A percentile compares a stretch with the other conserved stretches of the same genome.
Evolutionary conservation across 2,888 invertebrate species (phyloP).

Genomic region (Lissocephala sabroskyi): DNA sequence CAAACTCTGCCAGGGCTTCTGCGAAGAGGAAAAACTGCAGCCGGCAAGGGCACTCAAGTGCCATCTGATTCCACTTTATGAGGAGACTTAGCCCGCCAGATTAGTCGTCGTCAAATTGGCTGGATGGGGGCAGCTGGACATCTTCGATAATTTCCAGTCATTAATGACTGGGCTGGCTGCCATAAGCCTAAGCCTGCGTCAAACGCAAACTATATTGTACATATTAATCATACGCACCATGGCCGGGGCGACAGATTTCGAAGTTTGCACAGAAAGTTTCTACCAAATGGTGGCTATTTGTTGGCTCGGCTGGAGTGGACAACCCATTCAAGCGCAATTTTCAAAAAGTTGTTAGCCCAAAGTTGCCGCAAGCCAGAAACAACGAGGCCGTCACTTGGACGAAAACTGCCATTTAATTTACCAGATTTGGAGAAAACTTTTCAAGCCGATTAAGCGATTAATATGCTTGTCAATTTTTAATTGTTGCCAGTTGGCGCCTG

Average conservation of each 20-base stretch:
- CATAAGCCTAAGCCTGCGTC: too few relatives aligned
- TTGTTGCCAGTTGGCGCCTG: constrained; percentile 47
- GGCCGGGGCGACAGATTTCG: constrained; percentile 17
- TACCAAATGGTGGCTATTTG: constrained; percentile 1
- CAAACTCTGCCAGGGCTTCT: too few relatives aligned
- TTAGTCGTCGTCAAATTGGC: too few relatives aligned
- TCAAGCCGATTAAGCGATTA: constrained; percentile 63
- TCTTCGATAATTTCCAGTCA: too few relatives aligned
- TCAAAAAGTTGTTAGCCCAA: constrained; percentile 47
- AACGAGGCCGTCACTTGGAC: neutral
- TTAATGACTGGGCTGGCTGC: too few relatives aligned
- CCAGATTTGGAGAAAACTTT: constrained; percentile 56
- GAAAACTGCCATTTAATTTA: constrained; percentile 42
- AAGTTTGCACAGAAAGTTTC: constrained; percentile 20
- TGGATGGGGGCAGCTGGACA: too few relatives aligned
- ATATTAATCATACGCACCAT: constrained; percentile 35
- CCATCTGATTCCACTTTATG: too few relatives aligned
- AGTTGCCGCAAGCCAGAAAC: constrained; percentile 24
- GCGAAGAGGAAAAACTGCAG: too few relatives aligned
- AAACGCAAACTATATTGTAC: too few relatives aligned
- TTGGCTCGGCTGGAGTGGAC: neutral
- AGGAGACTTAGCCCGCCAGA: too few relatives aligned
- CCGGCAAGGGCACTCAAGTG: too few relatives aligned
- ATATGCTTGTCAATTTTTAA: constrained; percentile 62
- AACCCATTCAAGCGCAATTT: constrained; percentile 40